Evolutionary conservation across 2,888 invertebrate genomes (phyloP), one percentile per base, ranked within the genome.

Genomic region (Camptogramma bilineatum): DNA sequence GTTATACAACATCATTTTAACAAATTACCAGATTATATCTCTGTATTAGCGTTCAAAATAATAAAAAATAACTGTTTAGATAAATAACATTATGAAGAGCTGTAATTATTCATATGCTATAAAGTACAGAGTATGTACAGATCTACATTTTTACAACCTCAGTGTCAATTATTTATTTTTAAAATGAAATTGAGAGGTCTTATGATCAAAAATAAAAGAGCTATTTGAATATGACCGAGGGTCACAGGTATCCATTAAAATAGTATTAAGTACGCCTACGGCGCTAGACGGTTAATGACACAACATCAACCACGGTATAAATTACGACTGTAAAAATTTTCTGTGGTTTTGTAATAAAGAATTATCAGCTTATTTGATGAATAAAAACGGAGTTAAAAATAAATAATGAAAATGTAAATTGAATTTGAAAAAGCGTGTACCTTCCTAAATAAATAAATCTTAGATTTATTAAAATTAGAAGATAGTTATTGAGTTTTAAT

Each of bases 211-310:
- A 57, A 57, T 31, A 54, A 58, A 62, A 53, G 51, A 62, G 24
- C 48, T 5, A 55, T 62, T 46, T 39, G 34, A 52, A 48, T 58
- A 62, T 54, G 61, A 65, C 65, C 42, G 28, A 61, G 64, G 71
- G 69, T 69, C 73, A 70, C 72, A 65, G 69, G 72, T 64, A 69
- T 58, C 81, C 82, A 85, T 85, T 85, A 85, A 84, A 85, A 84
- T 69, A 74, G 72, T 82, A 85, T 85, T 84, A 85, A 76, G 78
- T 74, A 61, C 52, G 82, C 83, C 82, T 55, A 68, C 64, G 81
- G 84, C 79, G 78, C 75, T 80, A 70, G 70, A 47, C 56, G 69
- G 72, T 31, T 84, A 85, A 85, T 85, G 79, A 80, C 71, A 66
- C 72, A 63, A 63, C 82, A 83, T 85, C 82, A 81, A 79, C 77